A percentile compares a stretch with the other conserved stretches of the same genome.
These are phyloP conservation scores for Delia radicum DNA, from an alignment of 1,140 invertebrate species.

Conservation along the genomic window DNA sequence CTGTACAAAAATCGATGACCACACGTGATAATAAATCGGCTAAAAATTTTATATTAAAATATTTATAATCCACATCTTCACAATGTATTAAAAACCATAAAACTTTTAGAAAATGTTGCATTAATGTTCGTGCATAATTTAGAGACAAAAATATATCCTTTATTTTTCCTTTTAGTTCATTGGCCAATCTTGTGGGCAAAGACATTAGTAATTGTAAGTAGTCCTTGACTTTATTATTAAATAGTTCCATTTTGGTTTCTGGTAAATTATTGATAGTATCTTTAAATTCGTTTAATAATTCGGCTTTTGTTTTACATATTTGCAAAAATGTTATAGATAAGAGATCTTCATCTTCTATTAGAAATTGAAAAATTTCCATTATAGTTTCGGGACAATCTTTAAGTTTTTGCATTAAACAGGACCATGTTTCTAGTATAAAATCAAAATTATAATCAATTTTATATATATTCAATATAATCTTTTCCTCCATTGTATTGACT, in stretches of 20 bases:
- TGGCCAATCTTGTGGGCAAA: conserved; percentile 68
- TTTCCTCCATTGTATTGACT: conserved; percentile 22
- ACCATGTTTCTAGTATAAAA: conserved; percentile 36
- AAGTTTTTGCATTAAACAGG: conserved; percentile 32
- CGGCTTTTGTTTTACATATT: conserved; percentile 32
- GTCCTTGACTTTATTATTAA: conserved; percentile 43
- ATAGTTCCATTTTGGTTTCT: conserved; percentile 35
- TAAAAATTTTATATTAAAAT: conserved; percentile 58
- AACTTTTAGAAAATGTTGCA: conserved; percentile 62
- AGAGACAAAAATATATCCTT: conserved; percentile 62
- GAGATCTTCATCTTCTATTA: conserved; percentile 39
- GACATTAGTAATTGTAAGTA: conserved; percentile 65
- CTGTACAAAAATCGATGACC: conserved; percentile 57
- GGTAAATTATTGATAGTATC: conserved; percentile 38
- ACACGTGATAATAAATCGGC: conserved; percentile 65
- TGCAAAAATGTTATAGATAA: conserved; percentile 39
- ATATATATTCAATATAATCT: conserved; percentile 40
- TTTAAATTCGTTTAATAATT: conserved; percentile 35
- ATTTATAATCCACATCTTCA: conserved; percentile 32
- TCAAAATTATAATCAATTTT: conserved; percentile 44
- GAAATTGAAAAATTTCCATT: conserved; percentile 3
- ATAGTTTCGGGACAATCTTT: neutral
- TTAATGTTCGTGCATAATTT: conserved; percentile 63
- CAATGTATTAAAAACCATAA: conserved; percentile 60
- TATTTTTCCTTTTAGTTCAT: conserved; percentile 61